Evolutionary conservation across 2,113 vertebrate genomes (phyloP).

Genomic region (Oncorhynchus kisutch): DNA sequence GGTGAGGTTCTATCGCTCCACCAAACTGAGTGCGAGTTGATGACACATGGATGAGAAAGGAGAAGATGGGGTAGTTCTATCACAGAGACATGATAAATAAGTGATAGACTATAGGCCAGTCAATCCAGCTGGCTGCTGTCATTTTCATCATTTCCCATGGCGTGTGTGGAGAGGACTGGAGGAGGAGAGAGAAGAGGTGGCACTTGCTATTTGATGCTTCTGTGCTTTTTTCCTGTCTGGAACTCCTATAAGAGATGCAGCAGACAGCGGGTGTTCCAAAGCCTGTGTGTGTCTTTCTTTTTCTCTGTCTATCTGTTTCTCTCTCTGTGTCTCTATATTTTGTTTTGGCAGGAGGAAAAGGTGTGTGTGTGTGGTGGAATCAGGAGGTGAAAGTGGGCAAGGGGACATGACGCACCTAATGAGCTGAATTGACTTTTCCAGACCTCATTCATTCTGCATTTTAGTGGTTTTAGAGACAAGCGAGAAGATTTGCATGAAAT

Average conservation of each 20-base stretch:
- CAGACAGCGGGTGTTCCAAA: neutral
- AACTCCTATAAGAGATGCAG: no score
- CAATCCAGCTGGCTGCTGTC: neutral
- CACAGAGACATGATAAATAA: neutral
- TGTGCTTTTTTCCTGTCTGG: neutral
- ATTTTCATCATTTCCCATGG: neutral
- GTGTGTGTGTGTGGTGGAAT: neutral
- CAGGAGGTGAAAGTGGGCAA: neutral
- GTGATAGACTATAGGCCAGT: neutral
- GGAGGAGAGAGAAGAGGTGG: conserved; percentile 1
- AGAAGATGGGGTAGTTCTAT: neutral
- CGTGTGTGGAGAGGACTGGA: neutral
- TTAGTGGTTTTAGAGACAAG: conserved; percentile 1
- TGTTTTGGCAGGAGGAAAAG: neutral
- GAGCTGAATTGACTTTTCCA: conserved; percentile 1
- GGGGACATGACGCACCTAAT: neutral
- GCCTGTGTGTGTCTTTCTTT: neutral
- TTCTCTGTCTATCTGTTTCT: neutral
- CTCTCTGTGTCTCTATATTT: no score
- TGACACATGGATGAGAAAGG: neutral
- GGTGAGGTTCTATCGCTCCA: neutral
- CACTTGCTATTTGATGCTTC: neutral
- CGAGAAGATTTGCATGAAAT: conserved; percentile 16
- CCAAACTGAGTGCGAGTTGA: neutral
- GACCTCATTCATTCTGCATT: conserved; percentile 17